Evolutionary conservation across 2,113 vertebrate species (phyloP).

Genomic region (Lepisosteus osseus): DNA sequence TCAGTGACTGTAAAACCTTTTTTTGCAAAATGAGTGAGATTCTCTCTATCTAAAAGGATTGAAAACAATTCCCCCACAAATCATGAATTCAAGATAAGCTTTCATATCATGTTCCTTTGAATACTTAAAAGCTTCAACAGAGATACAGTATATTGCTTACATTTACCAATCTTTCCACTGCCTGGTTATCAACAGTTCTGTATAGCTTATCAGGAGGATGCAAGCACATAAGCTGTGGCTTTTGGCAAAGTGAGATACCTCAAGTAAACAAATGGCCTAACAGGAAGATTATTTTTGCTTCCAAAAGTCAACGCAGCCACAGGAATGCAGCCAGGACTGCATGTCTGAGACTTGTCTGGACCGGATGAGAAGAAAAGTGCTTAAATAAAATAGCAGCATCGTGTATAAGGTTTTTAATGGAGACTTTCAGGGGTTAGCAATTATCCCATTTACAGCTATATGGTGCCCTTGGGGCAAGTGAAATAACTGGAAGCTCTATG

Average conservation of each 20-base stretch:
- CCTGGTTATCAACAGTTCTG: not conserved
- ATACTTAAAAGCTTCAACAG: not conserved
- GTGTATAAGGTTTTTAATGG: not conserved
- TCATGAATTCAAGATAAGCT: not conserved
- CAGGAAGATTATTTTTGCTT: slow-evolving; percentile 20
- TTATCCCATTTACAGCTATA: not conserved
- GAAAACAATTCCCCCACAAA: not conserved
- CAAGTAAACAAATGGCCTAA: slow-evolving; percentile 26
- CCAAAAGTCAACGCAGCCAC: not conserved
- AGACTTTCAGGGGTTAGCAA: slow-evolving; percentile 17
- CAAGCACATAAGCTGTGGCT: slow-evolving; percentile 11
- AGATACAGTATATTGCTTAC: not conserved
- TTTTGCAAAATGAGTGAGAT: too few relatives aligned
- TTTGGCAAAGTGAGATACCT: slow-evolving; percentile 18
- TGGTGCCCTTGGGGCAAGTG: not conserved
- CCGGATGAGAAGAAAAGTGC: slow-evolving; percentile 14
- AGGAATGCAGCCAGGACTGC: slow-evolving; percentile 29
- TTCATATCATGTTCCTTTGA: not conserved
- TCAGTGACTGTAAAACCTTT: not conserved
- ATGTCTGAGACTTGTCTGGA: slow-evolving; percentile 27
- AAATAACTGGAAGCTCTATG: not conserved
- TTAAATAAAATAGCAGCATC: slow-evolving; percentile 2
- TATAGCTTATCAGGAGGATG: slow-evolving; percentile 6
- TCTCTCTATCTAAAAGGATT: not conserved
- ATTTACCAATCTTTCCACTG: slow-evolving; percentile 3